Evolutionary conservation across 2,113 vertebrate species (phyloP).

Genomic region (Galbula dea): DNA sequence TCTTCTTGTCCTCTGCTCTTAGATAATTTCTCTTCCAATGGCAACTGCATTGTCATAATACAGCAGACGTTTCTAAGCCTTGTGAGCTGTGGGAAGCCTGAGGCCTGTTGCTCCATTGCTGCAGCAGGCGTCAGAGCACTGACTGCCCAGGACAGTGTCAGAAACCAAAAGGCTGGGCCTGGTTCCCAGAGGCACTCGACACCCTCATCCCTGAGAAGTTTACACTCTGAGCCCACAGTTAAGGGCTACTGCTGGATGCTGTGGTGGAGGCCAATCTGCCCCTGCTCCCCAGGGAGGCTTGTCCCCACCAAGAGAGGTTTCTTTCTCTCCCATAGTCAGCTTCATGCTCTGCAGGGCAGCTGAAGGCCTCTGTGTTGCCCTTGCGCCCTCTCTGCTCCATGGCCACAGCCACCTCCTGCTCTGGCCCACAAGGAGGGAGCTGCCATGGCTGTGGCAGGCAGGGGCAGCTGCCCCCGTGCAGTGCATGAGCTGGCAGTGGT

Average conservation of each 20-base stretch:
- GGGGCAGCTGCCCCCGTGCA: accelerated
- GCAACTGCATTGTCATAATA: accelerated
- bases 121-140: not conserved
- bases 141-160: accelerated
- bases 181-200: accelerated
- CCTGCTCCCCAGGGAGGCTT: not conserved
- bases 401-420: not conserved
- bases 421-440: not conserved
- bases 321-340: accelerated
- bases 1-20: not conserved
- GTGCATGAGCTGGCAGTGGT: accelerated
- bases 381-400: not conserved
- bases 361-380: not conserved
- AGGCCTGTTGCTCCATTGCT: accelerated
- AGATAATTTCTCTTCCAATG: not conserved
- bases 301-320: accelerated
- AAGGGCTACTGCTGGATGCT: not conserved
- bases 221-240: accelerated
- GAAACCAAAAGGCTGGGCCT: too few relatives aligned
- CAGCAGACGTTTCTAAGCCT: not conserved
- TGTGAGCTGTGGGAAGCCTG: not conserved
- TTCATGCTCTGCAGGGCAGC: not conserved
- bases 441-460: too few relatives aligned
- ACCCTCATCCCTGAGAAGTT: accelerated
- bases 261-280: too few relatives aligned